Base-by-base conservation (phyloP, 2,113 vertebrate genomes). In the Solea senegalensis region DNA sequence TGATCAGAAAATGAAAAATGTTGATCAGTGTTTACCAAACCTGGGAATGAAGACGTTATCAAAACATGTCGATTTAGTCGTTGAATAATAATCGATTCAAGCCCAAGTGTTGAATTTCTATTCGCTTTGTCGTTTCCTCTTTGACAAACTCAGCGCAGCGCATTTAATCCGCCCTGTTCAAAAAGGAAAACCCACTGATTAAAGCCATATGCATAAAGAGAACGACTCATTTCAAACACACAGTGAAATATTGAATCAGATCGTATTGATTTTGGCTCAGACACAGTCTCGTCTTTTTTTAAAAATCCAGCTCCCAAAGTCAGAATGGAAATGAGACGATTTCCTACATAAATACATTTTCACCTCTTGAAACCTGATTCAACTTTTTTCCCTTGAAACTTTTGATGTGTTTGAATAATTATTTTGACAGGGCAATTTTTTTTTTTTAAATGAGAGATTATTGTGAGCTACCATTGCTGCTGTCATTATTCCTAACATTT, bases 241-340 rank as follows among this genome's bases (percentile, higher is more conserved):
- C 41, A 67, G 49, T 28, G 76, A 45, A 84, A 90, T 80, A 53
- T 51, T 60, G 51, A 60, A 81, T 83, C 72, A 75, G 28, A 74
- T 34, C 9, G 2, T 43, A 81, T 73, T 83, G 67, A 81, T 67
- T 72, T 59, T 2, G 13, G 34, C 61, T 80, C 39, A 27, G 65
- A 15, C 48, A 16, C 34, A 27, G 28, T 53, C n/a, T 52, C 43
- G 49, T 56, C 51, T 64, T 64, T 56, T 64, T 60, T 52, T 4
- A 66, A 46, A 46, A 71, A 12, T 67, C 9, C 10, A 52, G 59
- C 51, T 72, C 39, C 26, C 45, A 52, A 4, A 64, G 13, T 44
- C 43, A 39, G 70, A 55, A 49, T 62, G 11, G 39, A 53, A 73
- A 80, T 46, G 3, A 27, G 3, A 10, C 15, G 13, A 34, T 72